These are phyloP conservation scores for Smutsia gigantea DNA, from an alignment of 2,797 vertebrate species.

Conservation along the genomic window DNA sequence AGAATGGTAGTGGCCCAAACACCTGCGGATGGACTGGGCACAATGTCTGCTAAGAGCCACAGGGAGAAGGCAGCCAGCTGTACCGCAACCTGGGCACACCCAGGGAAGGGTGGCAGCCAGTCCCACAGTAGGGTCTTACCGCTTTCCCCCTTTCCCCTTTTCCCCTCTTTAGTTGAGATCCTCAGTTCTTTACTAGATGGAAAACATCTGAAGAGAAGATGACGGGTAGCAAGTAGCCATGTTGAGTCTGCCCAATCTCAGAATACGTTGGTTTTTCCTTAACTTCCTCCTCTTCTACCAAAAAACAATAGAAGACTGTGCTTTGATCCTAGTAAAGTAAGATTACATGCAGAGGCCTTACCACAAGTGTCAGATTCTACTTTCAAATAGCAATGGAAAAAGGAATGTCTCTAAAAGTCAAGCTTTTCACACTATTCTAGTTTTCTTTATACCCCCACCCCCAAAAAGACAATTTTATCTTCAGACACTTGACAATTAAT, in stretches of 20 bases:
- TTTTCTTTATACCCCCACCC: not conserved
- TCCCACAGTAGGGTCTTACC: fast-evolving
- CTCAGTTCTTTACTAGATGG: not conserved
- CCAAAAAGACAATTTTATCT: not conserved
- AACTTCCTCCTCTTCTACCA: not conserved
- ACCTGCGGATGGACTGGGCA: too few species aligned
- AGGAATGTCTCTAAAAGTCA: not conserved
- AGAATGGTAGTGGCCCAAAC: not conserved
- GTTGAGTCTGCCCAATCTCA: not conserved
- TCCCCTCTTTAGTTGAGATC: not conserved
- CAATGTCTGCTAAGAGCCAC: not conserved
- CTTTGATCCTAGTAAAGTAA: not conserved
- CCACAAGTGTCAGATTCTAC: not conserved
- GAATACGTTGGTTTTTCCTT: not conserved
- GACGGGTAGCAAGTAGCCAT: not conserved
- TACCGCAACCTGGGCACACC: not conserved
- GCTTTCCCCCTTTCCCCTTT: not conserved
- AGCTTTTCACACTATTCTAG: not conserved
- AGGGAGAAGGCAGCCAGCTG: not conserved
- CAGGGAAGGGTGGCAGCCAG: not conserved
- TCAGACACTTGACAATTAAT: not conserved
- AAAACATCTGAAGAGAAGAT: not conserved
- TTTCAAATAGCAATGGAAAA: not conserved
- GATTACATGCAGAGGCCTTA: not conserved
- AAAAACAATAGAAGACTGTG: not conserved